A percentile compares a stretch with the other conserved stretches of the same genome.
Conservation (phyloP, 2,113 vertebrate species). For the Tapirus terrestris region DNA sequence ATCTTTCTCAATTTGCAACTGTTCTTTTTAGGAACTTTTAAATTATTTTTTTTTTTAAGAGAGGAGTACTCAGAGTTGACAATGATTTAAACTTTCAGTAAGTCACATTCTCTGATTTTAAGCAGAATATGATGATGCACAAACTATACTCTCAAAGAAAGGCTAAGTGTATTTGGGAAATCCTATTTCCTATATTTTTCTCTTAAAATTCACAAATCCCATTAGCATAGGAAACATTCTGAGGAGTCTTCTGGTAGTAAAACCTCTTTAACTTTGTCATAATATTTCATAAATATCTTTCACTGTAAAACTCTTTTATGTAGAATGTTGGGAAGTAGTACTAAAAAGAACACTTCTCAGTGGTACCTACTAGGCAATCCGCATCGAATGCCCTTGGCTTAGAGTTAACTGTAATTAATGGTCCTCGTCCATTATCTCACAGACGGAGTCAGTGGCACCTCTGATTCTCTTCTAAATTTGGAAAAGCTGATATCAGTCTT, state of each 20-base stretch:
- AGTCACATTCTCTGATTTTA: not conserved
- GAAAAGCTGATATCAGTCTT: not conserved
- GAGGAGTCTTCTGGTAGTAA: not conserved
- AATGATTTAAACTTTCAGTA: not conserved
- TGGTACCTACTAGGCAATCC: not conserved
- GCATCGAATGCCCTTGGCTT: not conserved
- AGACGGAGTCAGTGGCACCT: not conserved
- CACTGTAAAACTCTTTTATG: not conserved
- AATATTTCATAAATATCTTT: not conserved
- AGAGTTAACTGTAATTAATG: not conserved
- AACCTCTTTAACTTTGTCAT: not conserved
- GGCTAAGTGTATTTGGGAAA: not conserved
- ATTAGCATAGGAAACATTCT: not conserved
- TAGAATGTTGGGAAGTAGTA: not conserved
- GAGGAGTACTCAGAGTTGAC: not conserved
- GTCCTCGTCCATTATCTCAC: not conserved
- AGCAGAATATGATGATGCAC: not conserved
- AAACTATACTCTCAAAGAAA: not conserved
- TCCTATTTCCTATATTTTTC: not conserved
- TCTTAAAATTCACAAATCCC: not conserved
- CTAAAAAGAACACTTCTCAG: not conserved
- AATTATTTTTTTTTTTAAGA: not conserved
- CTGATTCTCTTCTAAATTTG: constrained; percentile 23
- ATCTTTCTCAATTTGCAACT: not conserved
- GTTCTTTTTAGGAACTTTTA: not conserved